Evolutionary conservation across 2,113 vertebrate genomes (phyloP), one percentile per base, ranked within the genome.

Genomic region (Myotis brandtii): DNA sequence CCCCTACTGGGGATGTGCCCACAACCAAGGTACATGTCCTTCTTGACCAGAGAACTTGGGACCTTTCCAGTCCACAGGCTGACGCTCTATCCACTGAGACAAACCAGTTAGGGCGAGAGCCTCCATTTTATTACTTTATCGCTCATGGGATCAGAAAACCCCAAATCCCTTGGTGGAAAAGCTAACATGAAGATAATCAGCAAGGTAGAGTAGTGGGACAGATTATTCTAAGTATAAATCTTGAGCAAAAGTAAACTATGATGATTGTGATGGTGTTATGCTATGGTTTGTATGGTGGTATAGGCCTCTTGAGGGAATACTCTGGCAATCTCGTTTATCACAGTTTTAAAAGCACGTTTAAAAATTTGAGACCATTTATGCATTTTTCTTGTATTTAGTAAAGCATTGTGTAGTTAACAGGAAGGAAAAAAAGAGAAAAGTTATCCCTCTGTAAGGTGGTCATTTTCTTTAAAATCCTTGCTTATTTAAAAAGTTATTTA

Each of bases 401-500:
- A 84, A 94, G 11, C 9, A 56, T 46, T 11, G 3, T 72, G 1
- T 94, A 25, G 34, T 62, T 72, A 90, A 76, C 14, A 76, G 70
- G n/a, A 84, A 76, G n/a, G 10, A 69, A 32, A 77, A n/a, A 84
- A 59, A 76, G 13, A 8, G 40, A 82, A 37, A 59, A 43, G 62
- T 72, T 89, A 34, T 81, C 79, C 16, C 16, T 54, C 16, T 75
- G 9, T 91, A 50, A 66, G 32, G n/a, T 25, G 30, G 6, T 80
- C 73, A 50, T 90, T 86, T 92, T 64, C 32, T 64, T 89, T 66
- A n/a, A 93, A 88, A 14, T 69, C 13, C 27, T 5, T 82, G 13
- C 54, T 64, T 94, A 66, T 84, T 96, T 89, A 75, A 43, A 95
- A 34, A 81, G 43, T 80, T 70, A 86, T 48, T 92, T 91, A 52